These are phyloP conservation scores for Cremastobaeus sp. DNA, from an alignment of 2,888 invertebrate species.

Conservation along the genomic window DNA sequence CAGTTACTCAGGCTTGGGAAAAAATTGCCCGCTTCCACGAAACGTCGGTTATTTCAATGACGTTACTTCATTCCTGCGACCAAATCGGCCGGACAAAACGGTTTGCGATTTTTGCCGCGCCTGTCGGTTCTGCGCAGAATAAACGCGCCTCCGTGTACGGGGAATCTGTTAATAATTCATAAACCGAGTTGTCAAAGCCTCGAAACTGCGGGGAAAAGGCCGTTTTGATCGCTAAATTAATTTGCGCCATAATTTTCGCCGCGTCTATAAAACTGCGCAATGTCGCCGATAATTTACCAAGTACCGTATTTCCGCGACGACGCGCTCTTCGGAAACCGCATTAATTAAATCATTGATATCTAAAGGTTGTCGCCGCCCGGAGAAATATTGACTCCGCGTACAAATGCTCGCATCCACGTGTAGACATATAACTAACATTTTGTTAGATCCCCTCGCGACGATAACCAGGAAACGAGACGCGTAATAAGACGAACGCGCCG, in stretches of 20 bases:
- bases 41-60: too few species aligned
- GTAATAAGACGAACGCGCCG: slow-evolving; percentile 64
- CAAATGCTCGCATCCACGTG: slow-evolving; percentile 55
- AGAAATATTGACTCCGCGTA: slow-evolving; percentile 50
- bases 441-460: slow-evolving; percentile 69
- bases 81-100: too few species aligned
- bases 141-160: too few species aligned
- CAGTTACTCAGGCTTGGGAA: too few species aligned
- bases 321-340: slow-evolving; percentile 17
- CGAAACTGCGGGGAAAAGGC: background rate
- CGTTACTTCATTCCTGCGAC: too few species aligned
- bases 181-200: slow-evolving; percentile 3
- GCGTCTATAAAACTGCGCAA: slow-evolving; percentile 15
- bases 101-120: background rate
- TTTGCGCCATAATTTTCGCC: slow-evolving; percentile 30
- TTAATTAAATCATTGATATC: slow-evolving; percentile 59
- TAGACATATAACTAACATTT: slow-evolving; percentile 51
- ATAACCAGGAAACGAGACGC: slow-evolving; percentile 69
- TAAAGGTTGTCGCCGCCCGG: slow-evolving; percentile 31
- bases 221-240: slow-evolving; percentile 29
- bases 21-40: too few species aligned
- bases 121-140: background rate
- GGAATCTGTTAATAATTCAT: slow-evolving; percentile 28
- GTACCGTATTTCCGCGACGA: slow-evolving; percentile 42
- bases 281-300: slow-evolving; percentile 46